Evolutionary conservation across 2,888 invertebrate genomes (phyloP).

Genomic region (Lathronympha strigana): DNA sequence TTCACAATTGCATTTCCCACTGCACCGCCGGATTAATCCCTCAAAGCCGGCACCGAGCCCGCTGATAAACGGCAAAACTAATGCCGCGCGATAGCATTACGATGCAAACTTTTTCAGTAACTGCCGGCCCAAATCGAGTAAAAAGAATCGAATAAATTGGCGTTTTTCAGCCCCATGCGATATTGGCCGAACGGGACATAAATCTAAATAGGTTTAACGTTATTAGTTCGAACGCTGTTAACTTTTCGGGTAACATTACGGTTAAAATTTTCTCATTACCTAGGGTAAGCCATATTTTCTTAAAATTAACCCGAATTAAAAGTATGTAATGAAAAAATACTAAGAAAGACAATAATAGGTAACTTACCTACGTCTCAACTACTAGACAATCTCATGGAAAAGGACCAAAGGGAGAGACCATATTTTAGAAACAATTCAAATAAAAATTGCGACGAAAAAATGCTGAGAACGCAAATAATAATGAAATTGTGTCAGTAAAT

Average conservation of each 20-base stretch:
- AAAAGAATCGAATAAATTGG: conserved; percentile 75
- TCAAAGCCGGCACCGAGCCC: conserved; percentile 76
- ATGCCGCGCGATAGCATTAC: conserved; percentile 80
- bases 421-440: too few species aligned
- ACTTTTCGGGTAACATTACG: conserved; percentile 16
- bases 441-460: too few species aligned
- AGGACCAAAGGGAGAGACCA: too few species aligned
- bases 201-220: conserved; percentile 65
- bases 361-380: too few species aligned
- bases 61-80: conserved; percentile 80
- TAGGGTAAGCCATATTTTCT: conserved; percentile 2
- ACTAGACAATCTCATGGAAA: too few species aligned
- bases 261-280: conserved; percentile 17
- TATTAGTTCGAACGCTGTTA: conserved; percentile 46
- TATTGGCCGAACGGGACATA: conserved; percentile 71
- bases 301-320: not conserved
- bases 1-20: conserved; percentile 64
- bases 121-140: conserved; percentile 72
- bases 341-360: too few species aligned
- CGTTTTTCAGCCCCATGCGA: conserved; percentile 65
- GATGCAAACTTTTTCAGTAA: conserved; percentile 82
- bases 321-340: not conserved
- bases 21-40: conserved; percentile 75
- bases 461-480: too few species aligned
- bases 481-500: too few species aligned